These are phyloP conservation scores for Trachurus trachurus DNA, from an alignment of 2,797 vertebrate species.

Conservation along the genomic window DNA sequence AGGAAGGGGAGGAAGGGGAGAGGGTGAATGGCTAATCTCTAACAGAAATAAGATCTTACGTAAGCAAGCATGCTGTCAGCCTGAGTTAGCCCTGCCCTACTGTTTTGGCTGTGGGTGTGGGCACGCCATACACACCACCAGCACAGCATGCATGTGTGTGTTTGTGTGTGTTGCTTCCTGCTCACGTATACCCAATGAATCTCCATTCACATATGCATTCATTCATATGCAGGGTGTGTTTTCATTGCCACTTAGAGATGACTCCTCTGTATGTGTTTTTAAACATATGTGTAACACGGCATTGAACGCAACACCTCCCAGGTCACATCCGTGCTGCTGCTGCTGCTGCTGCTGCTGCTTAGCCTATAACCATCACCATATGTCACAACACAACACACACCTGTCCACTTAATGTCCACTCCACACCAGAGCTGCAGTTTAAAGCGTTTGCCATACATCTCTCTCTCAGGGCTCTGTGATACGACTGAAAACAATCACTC, in stretches of 20 bases:
- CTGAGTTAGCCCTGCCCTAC: constrained; percentile 65
- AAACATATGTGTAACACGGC: not conserved
- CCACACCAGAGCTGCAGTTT: not conserved
- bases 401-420: not conserved
- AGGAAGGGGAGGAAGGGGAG: constrained; percentile 38
- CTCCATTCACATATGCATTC: constrained; percentile 32
- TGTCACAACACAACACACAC: constrained; percentile 26
- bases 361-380: constrained; percentile 31
- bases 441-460: not conserved
- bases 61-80: constrained; percentile 78
- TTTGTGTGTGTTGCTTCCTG: constrained; percentile 40
- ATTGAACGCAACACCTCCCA: not conserved
- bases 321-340: constrained; percentile 14
- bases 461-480: not conserved
- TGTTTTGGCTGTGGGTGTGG: constrained; percentile 59
- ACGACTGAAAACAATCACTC: not conserved
- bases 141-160: constrained; percentile 34
- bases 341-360: not conserved
- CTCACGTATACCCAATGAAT: constrained; percentile 56
- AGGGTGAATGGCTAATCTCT: constrained; percentile 81
- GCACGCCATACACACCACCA: constrained; percentile 44
- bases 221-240: constrained; percentile 51
- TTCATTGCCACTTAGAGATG: constrained; percentile 31
- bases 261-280: not conserved
- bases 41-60: constrained; percentile 84